These are phyloP conservation scores for Stenodema calcarata DNA, from an alignment of 2,888 invertebrate genomes.

Conservation along the genomic window DNA sequence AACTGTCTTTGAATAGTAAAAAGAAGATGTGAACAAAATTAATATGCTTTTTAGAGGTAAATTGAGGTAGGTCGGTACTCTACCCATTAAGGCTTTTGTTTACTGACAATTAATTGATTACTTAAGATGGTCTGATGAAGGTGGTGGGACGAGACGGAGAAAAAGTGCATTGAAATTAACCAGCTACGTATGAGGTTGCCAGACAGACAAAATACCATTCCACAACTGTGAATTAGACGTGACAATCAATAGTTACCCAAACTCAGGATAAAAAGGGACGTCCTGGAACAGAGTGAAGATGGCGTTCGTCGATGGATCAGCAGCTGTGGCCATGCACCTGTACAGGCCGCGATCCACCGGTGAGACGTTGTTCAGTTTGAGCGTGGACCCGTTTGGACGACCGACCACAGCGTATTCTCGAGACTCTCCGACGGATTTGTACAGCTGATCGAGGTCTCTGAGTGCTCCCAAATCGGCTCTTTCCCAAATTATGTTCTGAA, in stretches of 20 bases:
- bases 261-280: slow-evolving; percentile 57
- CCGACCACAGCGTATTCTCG: slow-evolving; percentile 57
- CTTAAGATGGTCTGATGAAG: no score
- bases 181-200: no score
- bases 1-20: no score
- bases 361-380: slow-evolving; percentile 56
- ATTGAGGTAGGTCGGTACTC: no score
- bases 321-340: slow-evolving; percentile 57
- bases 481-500: slow-evolving; percentile 59
- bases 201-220: no score
- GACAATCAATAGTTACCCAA: slow-evolving; percentile 14
- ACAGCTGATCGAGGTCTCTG: slow-evolving; percentile 56
- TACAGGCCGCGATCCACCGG: slow-evolving; percentile 58
- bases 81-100: no score
- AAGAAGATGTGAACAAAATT: no score
- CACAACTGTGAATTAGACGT: background rate
- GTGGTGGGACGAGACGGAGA: no score
- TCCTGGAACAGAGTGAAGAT: slow-evolving; percentile 58
- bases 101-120: no score
- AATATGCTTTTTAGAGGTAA: no score
- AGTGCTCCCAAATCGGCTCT: slow-evolving; percentile 58
- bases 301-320: slow-evolving; percentile 54
- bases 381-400: slow-evolving; percentile 56
- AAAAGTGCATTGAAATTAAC: no score
- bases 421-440: slow-evolving; percentile 56